Evolutionary conservation across 1,140 invertebrate species (phyloP).

Genomic region (Drosophila nikananu): DNA sequence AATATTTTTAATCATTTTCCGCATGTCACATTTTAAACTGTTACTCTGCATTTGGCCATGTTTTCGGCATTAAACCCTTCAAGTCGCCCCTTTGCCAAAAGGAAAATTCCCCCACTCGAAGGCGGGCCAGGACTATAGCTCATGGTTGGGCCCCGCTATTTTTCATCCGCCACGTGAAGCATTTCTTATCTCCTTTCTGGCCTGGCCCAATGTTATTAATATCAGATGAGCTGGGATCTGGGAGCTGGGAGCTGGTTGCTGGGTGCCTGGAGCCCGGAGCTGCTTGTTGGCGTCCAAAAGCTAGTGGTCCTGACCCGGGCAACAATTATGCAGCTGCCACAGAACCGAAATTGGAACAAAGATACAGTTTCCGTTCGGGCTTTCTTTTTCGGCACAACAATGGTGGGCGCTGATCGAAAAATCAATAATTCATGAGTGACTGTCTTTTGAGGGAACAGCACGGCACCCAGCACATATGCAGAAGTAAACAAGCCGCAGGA

Average conservation of each 20-base stretch:
- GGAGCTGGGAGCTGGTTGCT: background rate
- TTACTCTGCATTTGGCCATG: background rate
- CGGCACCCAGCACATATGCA: slow-evolving; percentile 52
- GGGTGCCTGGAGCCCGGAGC: slow-evolving; percentile 15
- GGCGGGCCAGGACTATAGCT: background rate
- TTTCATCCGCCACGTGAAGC: slow-evolving; percentile 16
- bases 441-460: slow-evolving; percentile 27
- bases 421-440: slow-evolving; percentile 75
- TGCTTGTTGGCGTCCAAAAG: slow-evolving; percentile 20
- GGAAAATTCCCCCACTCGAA: background rate
- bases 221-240: slow-evolving; percentile 52
- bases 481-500: slow-evolving; percentile 78
- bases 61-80: background rate
- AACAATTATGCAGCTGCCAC: slow-evolving; percentile 54
- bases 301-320: slow-evolving; percentile 37
- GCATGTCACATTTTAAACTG: background rate
- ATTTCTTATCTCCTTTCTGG: slow-evolving; percentile 23
- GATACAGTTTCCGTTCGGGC: slow-evolving; percentile 16
- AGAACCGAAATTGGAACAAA: slow-evolving; percentile 20
- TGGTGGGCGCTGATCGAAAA: slow-evolving; percentile 69
- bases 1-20: background rate
- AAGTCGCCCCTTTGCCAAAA: background rate
- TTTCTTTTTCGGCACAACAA: slow-evolving; percentile 38
- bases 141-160: slow-evolving; percentile 24
- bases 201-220: slow-evolving; percentile 60